Base-by-base conservation (phyloP, 1,140 invertebrate genomes). In the Triops cancriformis region DNA sequence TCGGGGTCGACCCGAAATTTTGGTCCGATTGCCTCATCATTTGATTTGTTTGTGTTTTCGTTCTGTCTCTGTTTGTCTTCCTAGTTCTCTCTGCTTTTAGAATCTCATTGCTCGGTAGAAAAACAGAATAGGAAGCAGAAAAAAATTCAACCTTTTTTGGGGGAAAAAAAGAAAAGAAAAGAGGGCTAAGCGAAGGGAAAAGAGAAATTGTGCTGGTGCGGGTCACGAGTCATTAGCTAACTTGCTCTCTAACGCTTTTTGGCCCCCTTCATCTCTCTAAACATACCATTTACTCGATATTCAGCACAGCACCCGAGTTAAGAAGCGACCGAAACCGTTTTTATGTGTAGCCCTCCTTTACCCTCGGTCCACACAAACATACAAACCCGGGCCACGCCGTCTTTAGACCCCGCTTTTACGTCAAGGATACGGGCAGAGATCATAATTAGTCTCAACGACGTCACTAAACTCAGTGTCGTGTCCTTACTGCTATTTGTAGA, bases 211-310 rank as follows among this genome's bases (percentile, higher is more conserved):
- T 64, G 51, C 23, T 64, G 51, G 51, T 64, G 51, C 51, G 51
- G 51, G 51, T 64, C 51, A 64, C 51, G 51, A 64, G 51, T 64
- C 51, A 64, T 64, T 64, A 64, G 51, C 18, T 64, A 64, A 64
- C 51, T 64, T 64, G 31, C 14, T 64, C 51, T 23, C 51, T 23
- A 18, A n/a, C 18, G 23, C 18, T 23, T 64, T 64, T 64, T 64
- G 51, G 14, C 51, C 51, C 51, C 51, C 51, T n/a, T 64, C 31
- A 37, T 37, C 31, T 37, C 31, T 37, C 2, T 37, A 37, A 64
- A 64, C 51, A 64, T 64, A 23, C 51, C 51, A 9, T n/a, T 37
- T 64, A 64, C 51, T 64, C 51, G 51, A 64, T 64, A 64, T 64
- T 64, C 51, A 64, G 51, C 51, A 64, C 51, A 64, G 51, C 51